Conservation (phyloP, 2,888 invertebrate species). For the Dolichopus griseipennis region DNA sequence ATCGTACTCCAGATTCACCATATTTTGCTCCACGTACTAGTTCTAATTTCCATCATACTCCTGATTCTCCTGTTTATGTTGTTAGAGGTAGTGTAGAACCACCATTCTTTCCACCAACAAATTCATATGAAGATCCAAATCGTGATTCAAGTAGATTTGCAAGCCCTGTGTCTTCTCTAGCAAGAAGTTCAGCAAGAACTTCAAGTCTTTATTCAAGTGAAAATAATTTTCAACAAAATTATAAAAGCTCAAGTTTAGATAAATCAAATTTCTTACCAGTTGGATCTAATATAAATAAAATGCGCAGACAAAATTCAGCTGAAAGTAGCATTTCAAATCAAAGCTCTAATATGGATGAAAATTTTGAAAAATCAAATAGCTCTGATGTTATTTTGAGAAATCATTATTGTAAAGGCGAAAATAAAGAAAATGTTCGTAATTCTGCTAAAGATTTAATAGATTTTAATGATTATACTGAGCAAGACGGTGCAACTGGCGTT, state of each 20-base stretch:
- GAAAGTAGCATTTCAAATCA: constrained; percentile 44
- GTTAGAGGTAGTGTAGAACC: constrained; percentile 31
- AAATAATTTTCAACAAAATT: constrained; percentile 41
- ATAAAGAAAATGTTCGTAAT: constrained; percentile 24
- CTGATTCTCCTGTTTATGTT: constrained; percentile 26
- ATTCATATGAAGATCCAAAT: constrained; percentile 33
- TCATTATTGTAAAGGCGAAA: constrained; percentile 19
- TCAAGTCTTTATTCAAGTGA: constrained; percentile 35
- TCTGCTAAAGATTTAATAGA: constrained; percentile 36
- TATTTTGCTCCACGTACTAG: constrained; percentile 26
- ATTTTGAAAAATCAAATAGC: constrained; percentile 8
- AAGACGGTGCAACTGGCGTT: constrained; percentile 26
- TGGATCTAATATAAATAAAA: constrained; percentile 25
- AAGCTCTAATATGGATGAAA: constrained; percentile 39
- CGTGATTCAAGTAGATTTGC: constrained; percentile 13
- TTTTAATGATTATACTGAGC: constrained; percentile 36
- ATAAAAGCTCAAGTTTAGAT: constrained; percentile 34
- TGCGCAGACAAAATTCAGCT: constrained; percentile 42
- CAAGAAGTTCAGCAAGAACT: constrained; percentile 40
- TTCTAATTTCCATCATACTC: constrained; percentile 26
- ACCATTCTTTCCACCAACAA: constrained; percentile 37
- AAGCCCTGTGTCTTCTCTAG: constrained; percentile 33
- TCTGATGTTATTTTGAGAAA: constrained; percentile 9
- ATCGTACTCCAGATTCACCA: constrained; percentile 29
- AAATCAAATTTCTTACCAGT: constrained; percentile 33